These are phyloP conservation scores for Tanypteryx hageni DNA, from an alignment of 2,888 invertebrate species.

Conservation along the genomic window DNA sequence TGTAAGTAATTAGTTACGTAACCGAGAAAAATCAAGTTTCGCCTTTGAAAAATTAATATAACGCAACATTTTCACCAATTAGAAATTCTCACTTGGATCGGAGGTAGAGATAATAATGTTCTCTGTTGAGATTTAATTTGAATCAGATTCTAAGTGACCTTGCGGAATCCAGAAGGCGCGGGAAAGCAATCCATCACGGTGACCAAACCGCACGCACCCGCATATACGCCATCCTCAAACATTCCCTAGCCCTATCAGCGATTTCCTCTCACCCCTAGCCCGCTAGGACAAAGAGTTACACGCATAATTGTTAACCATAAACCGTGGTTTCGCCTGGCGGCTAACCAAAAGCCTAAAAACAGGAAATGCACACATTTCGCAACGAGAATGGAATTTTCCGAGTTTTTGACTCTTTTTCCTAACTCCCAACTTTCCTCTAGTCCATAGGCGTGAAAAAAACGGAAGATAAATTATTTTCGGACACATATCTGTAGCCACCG, in stretches of 20 bases:
- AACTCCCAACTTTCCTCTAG: not conserved
- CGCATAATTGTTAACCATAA: not conserved
- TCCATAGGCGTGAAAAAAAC: not conserved
- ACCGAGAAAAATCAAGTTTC: conserved; percentile 12
- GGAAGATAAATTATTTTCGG: no score
- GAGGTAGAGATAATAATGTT: not conserved
- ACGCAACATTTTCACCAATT: not conserved
- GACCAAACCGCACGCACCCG: not conserved
- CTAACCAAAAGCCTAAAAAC: conserved; percentile 18
- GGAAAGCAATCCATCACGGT: not conserved
- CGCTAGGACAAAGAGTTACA: not conserved
- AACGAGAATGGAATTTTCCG: not conserved
- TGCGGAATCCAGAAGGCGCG: not conserved
- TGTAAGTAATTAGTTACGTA: conserved; percentile 6
- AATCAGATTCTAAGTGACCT: not conserved
- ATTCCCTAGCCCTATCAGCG: not conserved
- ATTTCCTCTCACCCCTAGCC: not conserved
- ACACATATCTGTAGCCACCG: no score
- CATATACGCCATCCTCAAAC: not conserved
- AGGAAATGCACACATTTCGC: not conserved
- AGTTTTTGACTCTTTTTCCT: not conserved
- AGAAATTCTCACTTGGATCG: not conserved
- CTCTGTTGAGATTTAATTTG: not conserved
- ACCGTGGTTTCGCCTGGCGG: not conserved
- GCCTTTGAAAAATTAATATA: not conserved